Percentiles rank a stretch among this genome's conserved stretches.
phyloP scores from a whole-genome alignment of 2,888 invertebrate species.

The Dorcus hopei region DNA sequence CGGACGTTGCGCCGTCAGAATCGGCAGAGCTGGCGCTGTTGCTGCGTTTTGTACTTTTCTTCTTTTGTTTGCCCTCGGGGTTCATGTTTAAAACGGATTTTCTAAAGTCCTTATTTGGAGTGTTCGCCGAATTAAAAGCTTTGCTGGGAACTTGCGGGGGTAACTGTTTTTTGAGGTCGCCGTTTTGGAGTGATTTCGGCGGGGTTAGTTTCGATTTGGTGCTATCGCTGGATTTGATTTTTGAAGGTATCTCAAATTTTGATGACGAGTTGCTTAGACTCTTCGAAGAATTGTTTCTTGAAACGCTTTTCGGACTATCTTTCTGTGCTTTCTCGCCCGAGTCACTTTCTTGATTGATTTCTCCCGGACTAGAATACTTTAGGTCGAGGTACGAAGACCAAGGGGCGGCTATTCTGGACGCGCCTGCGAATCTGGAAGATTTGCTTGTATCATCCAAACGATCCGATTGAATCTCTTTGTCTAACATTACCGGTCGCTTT shows the following conservation, averaged over 20 bases:
- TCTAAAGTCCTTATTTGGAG: conserved; percentile 69
- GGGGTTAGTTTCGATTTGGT: conserved; percentile 32
- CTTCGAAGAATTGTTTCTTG: conserved; percentile 50
- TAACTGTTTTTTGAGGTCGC: conserved; percentile 36
- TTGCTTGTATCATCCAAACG: conserved; percentile 67
- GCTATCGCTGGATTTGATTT: conserved; percentile 26
- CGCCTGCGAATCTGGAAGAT: conserved; percentile 63
- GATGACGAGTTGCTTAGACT: conserved; percentile 44
- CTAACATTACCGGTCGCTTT: conserved; percentile 55
- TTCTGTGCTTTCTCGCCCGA: conserved; percentile 53
- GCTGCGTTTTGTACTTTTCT: conserved; percentile 48
- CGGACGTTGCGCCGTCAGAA: conserved; percentile 44
- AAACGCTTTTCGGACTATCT: conserved; percentile 42
- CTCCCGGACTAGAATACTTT: conserved; percentile 48
- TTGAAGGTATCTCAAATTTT: conserved; percentile 23
- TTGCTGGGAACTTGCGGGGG: conserved; percentile 48
- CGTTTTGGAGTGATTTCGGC: conserved; percentile 31
- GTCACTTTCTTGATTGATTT: conserved; percentile 28
- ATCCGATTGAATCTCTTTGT: conserved; percentile 73
- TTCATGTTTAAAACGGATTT: conserved; percentile 72
- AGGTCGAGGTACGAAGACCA: conserved; percentile 63
- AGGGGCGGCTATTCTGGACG: conserved; percentile 53
- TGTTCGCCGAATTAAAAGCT: conserved; percentile 45
- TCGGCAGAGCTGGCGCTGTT: conserved; percentile 51
- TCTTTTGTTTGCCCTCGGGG: conserved; percentile 43